These are phyloP conservation scores for Paratrypauchen microcephalus DNA, from an alignment of 2,797 vertebrate genomes.

Conservation along the genomic window DNA sequence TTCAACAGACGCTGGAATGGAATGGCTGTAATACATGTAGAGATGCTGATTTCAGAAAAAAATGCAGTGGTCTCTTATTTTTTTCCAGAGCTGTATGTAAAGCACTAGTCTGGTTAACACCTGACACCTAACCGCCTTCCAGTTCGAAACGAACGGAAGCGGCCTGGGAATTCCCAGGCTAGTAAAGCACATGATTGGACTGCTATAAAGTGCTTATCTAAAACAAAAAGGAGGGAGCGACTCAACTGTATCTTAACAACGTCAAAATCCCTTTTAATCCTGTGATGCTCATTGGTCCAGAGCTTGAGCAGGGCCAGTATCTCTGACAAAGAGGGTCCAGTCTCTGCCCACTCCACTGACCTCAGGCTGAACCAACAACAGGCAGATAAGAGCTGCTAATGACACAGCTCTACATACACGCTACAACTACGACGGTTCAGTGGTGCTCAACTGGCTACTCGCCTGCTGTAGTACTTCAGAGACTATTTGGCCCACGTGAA, in stretches of 20 bases:
- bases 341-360: not conserved
- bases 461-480: not conserved
- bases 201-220: not conserved
- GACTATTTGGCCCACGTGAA: not conserved
- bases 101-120: too few species aligned
- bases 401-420: not conserved
- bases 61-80: too few species aligned
- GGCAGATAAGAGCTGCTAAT: conserved; percentile 15
- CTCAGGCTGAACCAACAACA: conserved; percentile 28
- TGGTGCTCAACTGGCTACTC: too few species aligned
- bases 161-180: too few species aligned
- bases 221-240: not conserved
- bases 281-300: not conserved
- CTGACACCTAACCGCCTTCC: too few species aligned
- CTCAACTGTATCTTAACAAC: not conserved
- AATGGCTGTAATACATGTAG: too few species aligned
- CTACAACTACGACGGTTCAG: too few species aligned
- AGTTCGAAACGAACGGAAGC: too few species aligned
- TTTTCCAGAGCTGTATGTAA: too few species aligned
- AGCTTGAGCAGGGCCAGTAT: conserved; percentile 5
- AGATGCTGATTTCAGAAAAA: too few species aligned
- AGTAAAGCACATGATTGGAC: not conserved
- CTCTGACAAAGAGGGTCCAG: not conserved
- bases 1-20: too few species aligned
- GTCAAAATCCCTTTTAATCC: not conserved